Evolutionary conservation across 37 sponge, comb jelly and placozoan species (phyloP).

Genomic region (Crambe crambe): DNA sequence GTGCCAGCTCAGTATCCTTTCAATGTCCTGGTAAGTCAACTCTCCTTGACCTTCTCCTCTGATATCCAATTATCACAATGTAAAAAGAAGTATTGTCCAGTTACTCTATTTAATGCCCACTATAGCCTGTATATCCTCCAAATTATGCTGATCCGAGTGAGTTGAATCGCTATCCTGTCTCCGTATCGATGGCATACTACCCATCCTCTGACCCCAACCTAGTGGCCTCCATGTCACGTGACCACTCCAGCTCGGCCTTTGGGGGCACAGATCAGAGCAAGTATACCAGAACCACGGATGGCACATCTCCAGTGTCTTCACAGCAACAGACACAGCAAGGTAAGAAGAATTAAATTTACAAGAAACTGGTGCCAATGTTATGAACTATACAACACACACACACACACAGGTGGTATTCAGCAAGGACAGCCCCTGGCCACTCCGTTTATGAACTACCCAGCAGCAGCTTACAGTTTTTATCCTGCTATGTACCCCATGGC

Average conservation of each 20-base stretch:
- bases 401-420: not conserved
- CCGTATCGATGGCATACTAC: constrained; percentile 21
- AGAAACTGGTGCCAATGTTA: not conserved
- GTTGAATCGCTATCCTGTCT: not conserved
- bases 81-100: too few species aligned
- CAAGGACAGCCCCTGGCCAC: not conserved
- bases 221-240: not conserved
- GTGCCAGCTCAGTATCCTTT: constrained; percentile 33
- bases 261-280: constrained; percentile 3
- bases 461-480: not conserved
- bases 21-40: not conserved
- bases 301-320: constrained; percentile 6
- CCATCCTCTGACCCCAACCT: constrained; percentile 6
- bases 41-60: not conserved
- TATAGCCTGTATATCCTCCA: constrained; percentile 13
- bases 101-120: not conserved
- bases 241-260: constrained; percentile 13
- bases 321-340: not conserved
- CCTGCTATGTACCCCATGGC: constrained; percentile 11
- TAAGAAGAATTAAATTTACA: not conserved
- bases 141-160: constrained; percentile 25
- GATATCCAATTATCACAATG: not conserved
- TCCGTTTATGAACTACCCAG: not conserved
- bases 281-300: not conserved
- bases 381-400: too few species aligned